phyloP scores from a whole-genome alignment of 1,140 invertebrate genomes.

The Orius insidiosus region DNA sequence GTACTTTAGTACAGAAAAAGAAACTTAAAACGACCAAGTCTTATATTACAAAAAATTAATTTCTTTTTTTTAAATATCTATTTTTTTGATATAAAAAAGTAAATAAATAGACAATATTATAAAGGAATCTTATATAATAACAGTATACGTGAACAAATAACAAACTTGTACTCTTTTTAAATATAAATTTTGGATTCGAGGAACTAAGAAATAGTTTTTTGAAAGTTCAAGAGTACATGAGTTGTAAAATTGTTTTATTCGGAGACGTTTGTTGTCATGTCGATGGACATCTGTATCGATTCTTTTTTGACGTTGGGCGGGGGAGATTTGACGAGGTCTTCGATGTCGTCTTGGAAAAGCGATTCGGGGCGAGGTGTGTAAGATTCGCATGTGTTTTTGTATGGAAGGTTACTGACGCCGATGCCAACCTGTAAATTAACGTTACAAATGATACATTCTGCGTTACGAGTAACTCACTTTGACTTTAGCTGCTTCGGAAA shows the following conservation, averaged over 20 bases:
- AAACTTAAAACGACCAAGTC: constrained; percentile 4
- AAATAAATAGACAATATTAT: constrained; percentile 16
- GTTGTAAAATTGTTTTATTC: too few relatives aligned
- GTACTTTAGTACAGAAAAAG: constrained; percentile 15
- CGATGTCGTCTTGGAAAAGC: constrained; percentile 42
- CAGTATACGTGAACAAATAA: constrained; percentile 12
- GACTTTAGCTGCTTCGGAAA: constrained; percentile 18
- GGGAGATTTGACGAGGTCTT: constrained; percentile 37
- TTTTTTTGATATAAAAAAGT: constrained; percentile 16
- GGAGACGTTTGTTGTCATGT: constrained; percentile 2
- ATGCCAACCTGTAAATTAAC: constrained; percentile 33
- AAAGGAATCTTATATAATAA: constrained; percentile 14
- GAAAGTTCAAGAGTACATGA: too few relatives aligned
- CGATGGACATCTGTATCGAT: constrained; percentile 13
- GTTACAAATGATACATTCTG: too few relatives aligned
- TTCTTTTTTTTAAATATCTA: constrained; percentile 5
- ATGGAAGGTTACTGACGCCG: constrained; percentile 44
- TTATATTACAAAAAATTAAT: constrained; percentile 10
- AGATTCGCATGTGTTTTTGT: constrained; percentile 37
- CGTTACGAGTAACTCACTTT: too few relatives aligned
- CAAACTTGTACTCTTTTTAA: constrained; percentile 1
- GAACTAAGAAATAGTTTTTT: too few relatives aligned
- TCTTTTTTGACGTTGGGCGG: constrained; percentile 17
- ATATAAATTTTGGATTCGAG: not conserved
- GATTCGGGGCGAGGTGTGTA: constrained; percentile 40